phyloP scores from a whole-genome alignment of 2,888 invertebrate species.

The Agrochola circellaris region DNA sequence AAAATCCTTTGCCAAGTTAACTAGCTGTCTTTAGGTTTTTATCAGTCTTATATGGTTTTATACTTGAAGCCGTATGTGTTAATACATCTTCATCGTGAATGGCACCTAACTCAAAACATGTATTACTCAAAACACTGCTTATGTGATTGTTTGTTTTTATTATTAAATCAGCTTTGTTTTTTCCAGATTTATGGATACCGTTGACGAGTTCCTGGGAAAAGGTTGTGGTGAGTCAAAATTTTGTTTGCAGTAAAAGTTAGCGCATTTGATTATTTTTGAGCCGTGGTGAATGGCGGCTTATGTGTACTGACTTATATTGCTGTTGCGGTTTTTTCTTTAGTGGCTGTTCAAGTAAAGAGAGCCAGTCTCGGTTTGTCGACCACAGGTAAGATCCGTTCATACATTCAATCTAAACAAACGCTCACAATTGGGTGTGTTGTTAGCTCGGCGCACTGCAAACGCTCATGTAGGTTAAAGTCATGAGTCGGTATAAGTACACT shows the following conservation, averaged over 20 bases:
- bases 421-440: conserved; percentile 75
- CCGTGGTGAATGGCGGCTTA: conserved; percentile 72
- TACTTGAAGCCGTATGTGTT: background rate
- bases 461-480: conserved; percentile 82
- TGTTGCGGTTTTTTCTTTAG: conserved; percentile 79
- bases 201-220: conserved; percentile 84
- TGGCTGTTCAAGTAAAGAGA: conserved; percentile 75
- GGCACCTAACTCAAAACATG: conserved; percentile 31
- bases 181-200: conserved; percentile 86
- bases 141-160: conserved; percentile 50
- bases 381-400: conserved; percentile 73
- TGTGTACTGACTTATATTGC: conserved; percentile 73
- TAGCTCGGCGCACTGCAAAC: conserved; percentile 72
- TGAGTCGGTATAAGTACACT: conserved; percentile 74
- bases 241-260: conserved; percentile 78
- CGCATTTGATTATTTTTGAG: conserved; percentile 77
- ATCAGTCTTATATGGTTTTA: background rate
- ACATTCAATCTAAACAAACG: conserved; percentile 77
- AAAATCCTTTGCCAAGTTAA: conserved; percentile 1
- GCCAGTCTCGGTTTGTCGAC: conserved; percentile 71
- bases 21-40: background rate
- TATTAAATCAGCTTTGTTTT: conserved; percentile 77
- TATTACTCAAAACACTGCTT: conserved; percentile 40
- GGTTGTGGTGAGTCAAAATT: conserved; percentile 83
- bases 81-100: conserved; percentile 10